Evolutionary conservation across 2,888 invertebrate genomes (phyloP).

Genomic region (Boloria euphrosyne): DNA sequence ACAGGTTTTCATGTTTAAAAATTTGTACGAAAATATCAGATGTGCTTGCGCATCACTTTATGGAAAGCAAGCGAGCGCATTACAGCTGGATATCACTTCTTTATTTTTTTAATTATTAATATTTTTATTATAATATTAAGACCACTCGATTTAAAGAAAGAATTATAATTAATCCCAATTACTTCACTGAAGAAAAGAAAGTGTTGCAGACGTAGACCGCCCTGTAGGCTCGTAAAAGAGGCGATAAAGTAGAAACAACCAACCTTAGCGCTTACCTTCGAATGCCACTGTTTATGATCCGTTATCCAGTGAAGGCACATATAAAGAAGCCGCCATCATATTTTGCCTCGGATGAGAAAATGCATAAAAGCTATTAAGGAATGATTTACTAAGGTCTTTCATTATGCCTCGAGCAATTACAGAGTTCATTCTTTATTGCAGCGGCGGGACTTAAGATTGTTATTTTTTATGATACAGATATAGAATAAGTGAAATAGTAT

Average conservation of each 20-base stretch:
- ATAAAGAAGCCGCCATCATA: slow-evolving; percentile 37
- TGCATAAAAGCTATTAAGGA: slow-evolving; percentile 32
- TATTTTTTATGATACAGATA: neutral
- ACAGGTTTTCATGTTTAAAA: too few species aligned
- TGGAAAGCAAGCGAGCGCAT: too few species aligned
- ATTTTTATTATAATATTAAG: too few species aligned
- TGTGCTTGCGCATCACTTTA: too few species aligned
- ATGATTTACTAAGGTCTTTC: slow-evolving; percentile 24
- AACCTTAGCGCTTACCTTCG: slow-evolving; percentile 55
- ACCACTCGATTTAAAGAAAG: neutral
- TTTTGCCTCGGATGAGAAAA: slow-evolving; percentile 28
- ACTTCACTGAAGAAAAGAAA: slow-evolving; percentile 48
- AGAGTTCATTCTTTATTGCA: neutral
- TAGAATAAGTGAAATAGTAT: neutral
- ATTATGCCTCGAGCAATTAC: slow-evolving; percentile 20
- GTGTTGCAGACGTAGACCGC: slow-evolving; percentile 52
- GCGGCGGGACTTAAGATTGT: neutral
- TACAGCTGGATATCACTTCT: too few species aligned
- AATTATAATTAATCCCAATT: slow-evolving; percentile 7
- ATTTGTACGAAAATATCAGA: too few species aligned
- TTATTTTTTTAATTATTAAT: too few species aligned
- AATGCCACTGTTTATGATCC: slow-evolving; percentile 54
- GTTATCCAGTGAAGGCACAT: slow-evolving; percentile 48
- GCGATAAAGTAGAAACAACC: slow-evolving; percentile 61
- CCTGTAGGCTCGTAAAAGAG: slow-evolving; percentile 57